phyloP scores from a whole-genome alignment of 2,113 vertebrate genomes.

The Platycercus adscitus region DNA sequence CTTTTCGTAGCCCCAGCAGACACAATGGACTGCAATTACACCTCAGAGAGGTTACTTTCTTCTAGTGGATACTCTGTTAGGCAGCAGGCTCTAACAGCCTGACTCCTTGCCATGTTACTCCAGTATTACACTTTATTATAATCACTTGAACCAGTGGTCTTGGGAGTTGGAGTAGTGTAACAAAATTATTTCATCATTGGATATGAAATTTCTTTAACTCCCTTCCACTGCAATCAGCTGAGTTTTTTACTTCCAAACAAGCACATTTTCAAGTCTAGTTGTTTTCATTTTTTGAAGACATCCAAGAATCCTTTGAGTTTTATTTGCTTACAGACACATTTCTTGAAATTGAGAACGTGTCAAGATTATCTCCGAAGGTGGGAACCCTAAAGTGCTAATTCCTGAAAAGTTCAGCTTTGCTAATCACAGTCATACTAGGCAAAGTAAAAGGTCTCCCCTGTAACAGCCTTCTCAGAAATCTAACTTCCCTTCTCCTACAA shows the following conservation, averaged over 20 bases:
- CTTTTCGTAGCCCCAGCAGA: not conserved
- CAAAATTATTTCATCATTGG: not conserved
- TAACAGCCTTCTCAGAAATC: conserved; percentile 14
- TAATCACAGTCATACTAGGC: not conserved
- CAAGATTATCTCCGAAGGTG: not conserved
- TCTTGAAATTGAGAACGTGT: not conserved
- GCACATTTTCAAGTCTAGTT: not conserved
- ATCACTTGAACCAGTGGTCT: not conserved
- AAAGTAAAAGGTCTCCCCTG: not conserved
- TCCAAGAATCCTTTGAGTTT: not conserved
- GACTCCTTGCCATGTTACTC: rapidly evolving
- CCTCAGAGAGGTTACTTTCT: not conserved
- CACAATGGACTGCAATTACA: not conserved
- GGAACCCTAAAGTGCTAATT: not conserved
- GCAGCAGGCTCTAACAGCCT: not conserved
- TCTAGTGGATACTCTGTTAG: not conserved
- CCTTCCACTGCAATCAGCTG: not conserved
- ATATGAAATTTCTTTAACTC: not conserved
- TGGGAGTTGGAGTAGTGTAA: not conserved
- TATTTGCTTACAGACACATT: not conserved
- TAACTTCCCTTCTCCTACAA: not conserved
- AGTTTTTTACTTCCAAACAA: not conserved
- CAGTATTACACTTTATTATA: not conserved
- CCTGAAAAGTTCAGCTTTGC: conserved; percentile 7
- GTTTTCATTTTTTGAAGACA: not conserved